Evolutionary conservation across 2,797 vertebrate genomes (phyloP), one percentile per base, ranked within the genome.

Genomic region (Orientallactaga sibirica): DNA sequence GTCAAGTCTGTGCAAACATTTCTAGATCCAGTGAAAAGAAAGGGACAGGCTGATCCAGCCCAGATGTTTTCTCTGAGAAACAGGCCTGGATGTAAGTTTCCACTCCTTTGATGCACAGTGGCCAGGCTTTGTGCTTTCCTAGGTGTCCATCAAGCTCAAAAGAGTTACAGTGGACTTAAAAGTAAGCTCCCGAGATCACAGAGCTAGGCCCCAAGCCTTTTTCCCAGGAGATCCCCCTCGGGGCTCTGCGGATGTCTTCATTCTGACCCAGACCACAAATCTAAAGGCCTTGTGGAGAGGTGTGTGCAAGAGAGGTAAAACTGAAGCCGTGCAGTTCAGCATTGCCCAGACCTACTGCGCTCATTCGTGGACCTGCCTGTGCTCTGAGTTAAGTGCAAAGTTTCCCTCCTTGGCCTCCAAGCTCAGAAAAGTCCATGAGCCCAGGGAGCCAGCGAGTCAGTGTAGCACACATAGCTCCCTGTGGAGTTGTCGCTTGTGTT

Each of bases 401-500:
- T 14, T 41, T 71, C 6, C 76, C n/a, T 80, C 67, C 41, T 25
- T 52, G 41, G 20, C 8, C 37, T 37, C n/a, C 22, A 15, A 3
- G 5, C 41, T 43, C 33, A 11, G 10, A 2, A 0, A 0, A 33
- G 55, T 58, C 67, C 48, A 48, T 73, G 64, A 1, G 37, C 68
- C 33, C 22, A 80, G 33, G 7, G 11, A 48, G 62, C 19, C 33
- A 7, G 29, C 61, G 16, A 8, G 73, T 41, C 48, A 48, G 48
- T 48, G 48, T 48, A 48, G 80, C 88, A 88, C 80, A 14, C 87
- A 55, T 98, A 98, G 70, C 97, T 96, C 89, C 99, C 97, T 1
- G 98, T 98, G 98, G 99, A 99, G 97, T 99, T 99, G 83, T 93
- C 95, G 0, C 99, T 99, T 0, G 96, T 96, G 98, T 99, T 99